Conservation (phyloP, 2,113 vertebrate species). For the Ctenomys sociabilis region DNA sequence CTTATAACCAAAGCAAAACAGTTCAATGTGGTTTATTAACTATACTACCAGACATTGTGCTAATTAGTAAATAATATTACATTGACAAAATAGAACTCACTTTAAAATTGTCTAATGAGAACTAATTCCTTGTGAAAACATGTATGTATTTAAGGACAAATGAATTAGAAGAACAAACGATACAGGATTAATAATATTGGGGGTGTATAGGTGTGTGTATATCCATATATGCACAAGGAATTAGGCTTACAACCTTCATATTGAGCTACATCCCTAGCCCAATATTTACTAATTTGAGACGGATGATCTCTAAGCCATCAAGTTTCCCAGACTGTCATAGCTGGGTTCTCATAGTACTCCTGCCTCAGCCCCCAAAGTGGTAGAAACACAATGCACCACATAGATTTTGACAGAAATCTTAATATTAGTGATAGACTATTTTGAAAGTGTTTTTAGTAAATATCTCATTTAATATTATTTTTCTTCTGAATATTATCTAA, state of each 20-base stretch:
- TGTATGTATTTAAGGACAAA: neutral
- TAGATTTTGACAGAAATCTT: slow-evolving; percentile 11
- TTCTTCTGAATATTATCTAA: neutral
- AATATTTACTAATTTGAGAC: neutral
- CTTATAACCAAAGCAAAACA: neutral
- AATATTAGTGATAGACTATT: neutral
- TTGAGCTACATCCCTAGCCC: neutral
- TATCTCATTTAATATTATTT: neutral
- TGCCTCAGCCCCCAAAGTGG: neutral
- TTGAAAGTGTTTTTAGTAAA: slow-evolving; percentile 5
- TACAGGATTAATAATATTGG: neutral
- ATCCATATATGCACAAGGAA: neutral
- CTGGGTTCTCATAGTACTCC: neutral
- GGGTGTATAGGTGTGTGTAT: neutral
- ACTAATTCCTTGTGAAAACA: neutral
- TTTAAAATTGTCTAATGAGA: slow-evolving; percentile 18
- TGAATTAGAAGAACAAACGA: slow-evolving; percentile 16
- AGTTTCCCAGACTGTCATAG: neutral
- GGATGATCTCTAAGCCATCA: neutral
- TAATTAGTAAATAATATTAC: neutral
- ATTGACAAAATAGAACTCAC: neutral
- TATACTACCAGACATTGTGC: neutral
- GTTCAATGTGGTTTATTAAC: neutral
- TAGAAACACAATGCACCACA: neutral
- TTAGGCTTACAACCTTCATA: neutral